These are phyloP conservation scores for Cryptophagus acutangulus DNA, from an alignment of 2,888 invertebrate genomes.

Conservation along the genomic window DNA sequence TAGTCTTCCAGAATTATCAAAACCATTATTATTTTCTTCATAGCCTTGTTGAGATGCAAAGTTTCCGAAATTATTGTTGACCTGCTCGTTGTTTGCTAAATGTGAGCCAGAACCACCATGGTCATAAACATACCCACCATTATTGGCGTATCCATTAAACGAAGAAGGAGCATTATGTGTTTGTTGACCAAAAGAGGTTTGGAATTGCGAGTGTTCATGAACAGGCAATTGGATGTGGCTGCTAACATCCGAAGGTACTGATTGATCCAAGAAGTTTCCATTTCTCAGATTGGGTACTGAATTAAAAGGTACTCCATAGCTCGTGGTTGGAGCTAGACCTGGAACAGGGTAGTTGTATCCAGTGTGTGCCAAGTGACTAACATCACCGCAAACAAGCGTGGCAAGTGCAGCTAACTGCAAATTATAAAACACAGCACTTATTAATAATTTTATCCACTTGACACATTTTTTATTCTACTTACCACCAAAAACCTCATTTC, in stretches of 20 bases:
- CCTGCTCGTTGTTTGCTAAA: no score
- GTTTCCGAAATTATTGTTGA: no score
- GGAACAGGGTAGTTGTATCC: conserved; percentile 36
- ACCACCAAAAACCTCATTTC: conserved; percentile 40
- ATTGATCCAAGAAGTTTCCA: neutral
- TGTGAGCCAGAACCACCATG: no score
- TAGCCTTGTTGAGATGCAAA: no score
- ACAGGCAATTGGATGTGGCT: conserved; percentile 5
- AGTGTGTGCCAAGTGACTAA: conserved; percentile 30
- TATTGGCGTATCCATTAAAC: no score
- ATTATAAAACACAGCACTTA: neutral
- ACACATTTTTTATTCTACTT: conserved; percentile 26
- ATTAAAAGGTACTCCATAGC: neutral
- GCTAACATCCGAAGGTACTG: neutral
- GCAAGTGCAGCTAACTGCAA: conserved; percentile 32
- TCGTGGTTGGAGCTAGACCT: no score
- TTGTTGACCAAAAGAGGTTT: no score
- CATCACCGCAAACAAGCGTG: conserved; percentile 46
- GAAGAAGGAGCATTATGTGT: no score
- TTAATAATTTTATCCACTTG: conserved; percentile 5
- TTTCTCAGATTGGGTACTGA: neutral
- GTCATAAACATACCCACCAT: no score
- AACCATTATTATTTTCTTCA: no score
- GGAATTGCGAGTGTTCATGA: no score
- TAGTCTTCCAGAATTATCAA: neutral